A percentile compares a stretch with the other conserved stretches of the same genome.
Evolutionary conservation across 2,888 invertebrate species (phyloP).

Genomic region (Ormia ochracea): DNA sequence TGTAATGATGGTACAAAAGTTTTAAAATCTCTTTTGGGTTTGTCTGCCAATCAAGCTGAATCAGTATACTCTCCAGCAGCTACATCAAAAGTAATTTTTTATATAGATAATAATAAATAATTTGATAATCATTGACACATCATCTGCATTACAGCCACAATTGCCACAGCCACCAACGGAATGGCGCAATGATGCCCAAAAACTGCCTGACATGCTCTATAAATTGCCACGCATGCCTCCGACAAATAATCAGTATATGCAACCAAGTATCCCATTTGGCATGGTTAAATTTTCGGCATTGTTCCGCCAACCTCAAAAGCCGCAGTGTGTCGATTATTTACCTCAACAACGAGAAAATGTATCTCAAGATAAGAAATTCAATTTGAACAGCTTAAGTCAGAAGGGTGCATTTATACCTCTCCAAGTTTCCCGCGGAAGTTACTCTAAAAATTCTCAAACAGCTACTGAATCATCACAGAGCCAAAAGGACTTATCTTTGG

Average conservation of each 20-base stretch:
- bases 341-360: constrained; percentile 29
- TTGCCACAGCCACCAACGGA: constrained; percentile 69
- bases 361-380: constrained; percentile 60
- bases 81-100: constrained; percentile 45
- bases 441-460: background rate
- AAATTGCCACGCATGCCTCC: constrained; percentile 19
- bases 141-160: constrained; percentile 55
- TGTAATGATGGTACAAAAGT: constrained; percentile 42
- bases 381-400: constrained; percentile 63
- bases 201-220: constrained; percentile 1
- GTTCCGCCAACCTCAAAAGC: background rate
- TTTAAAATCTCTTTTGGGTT: constrained; percentile 42
- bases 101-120: background rate
- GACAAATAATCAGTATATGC: background rate
- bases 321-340: constrained; percentile 27
- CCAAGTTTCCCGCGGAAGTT: constrained; percentile 77
- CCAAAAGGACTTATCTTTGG: background rate
- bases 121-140: background rate
- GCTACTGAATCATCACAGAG: constrained; percentile 1
- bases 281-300: no score
- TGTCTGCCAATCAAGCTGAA: constrained; percentile 5
- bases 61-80: background rate
- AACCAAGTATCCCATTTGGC: constrained; percentile 7
- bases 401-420: constrained; percentile 79
- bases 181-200: constrained; percentile 67